Base-by-base conservation (phyloP, 2,797 vertebrate species). In the Austrolebias charrua region DNA sequence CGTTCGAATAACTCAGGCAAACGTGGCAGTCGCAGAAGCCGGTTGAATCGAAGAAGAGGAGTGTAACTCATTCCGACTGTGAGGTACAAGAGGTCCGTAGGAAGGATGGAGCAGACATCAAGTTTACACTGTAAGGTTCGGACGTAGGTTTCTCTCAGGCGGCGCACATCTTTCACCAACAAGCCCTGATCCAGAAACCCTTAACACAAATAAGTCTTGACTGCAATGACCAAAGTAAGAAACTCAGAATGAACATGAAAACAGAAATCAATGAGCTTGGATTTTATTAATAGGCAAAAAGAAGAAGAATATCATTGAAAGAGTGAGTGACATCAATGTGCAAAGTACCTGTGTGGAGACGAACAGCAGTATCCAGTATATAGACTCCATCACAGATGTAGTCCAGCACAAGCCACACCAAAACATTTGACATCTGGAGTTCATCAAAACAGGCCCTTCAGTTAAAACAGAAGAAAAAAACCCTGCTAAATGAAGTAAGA, bases 101-200 rank as follows among this genome's bases (percentile, higher is more conserved):
- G 96, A 47, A 98, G 87, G 64, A 95, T 89, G 53, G 97, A 98
- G 58, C 92, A 76, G 47, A 95, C 43, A 16, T 99, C 96, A 55
- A 98, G 77, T 81, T 96, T 95, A 79, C 96, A 98, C 84, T 96
- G 95, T 1, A 94, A 66, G 0, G 93, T 97, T 51, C 81, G 80
- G 29, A 94, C 52, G 35, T 97, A 98, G 73, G 85, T 93, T 73
- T 94, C 89, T 67, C 89, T 82, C 45, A 99, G 76, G 66, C 94
- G 95, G 50, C 89, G 92, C 31, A 79, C 63, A n/a, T 98, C 93
- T 80, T 92, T 96, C 38, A 98, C 96, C 61, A 98, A 87, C 56
- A 98, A 89, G 16, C 97, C 97, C 73, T 99, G 95, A 42, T 99
- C 96, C 77, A 99, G 80, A 78, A 95, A 99, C 61, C 97, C 97